A percentile compares a stretch with the other conserved stretches of the same genome.
Evolutionary conservation across 2,888 invertebrate genomes (phyloP).

Genomic region (Tromatobia lineatoria): DNA sequence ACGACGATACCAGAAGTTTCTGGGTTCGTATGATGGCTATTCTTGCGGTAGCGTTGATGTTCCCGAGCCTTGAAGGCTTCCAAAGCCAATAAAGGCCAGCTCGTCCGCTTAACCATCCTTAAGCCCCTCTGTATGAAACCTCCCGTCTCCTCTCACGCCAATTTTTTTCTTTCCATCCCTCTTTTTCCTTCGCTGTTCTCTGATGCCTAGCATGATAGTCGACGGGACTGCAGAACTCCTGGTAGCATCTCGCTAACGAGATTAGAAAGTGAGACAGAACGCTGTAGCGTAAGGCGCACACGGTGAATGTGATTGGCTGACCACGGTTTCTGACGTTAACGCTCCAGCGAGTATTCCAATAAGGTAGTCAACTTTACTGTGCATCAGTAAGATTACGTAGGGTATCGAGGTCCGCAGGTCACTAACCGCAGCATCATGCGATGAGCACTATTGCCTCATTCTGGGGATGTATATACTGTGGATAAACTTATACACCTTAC

Average conservation of each 20-base stretch:
- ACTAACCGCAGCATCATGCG: conserved; percentile 20
- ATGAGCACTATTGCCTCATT: conserved; percentile 32
- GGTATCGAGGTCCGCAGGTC: conserved; percentile 41
- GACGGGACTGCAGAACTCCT: conserved; percentile 35
- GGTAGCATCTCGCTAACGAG: conserved; percentile 63
- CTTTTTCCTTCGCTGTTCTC: conserved; percentile 35
- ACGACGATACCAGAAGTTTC: conserved; percentile 54
- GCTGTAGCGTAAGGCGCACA: neutral
- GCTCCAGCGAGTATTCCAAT: neutral
- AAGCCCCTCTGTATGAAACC: conserved; percentile 69
- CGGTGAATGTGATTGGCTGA: conserved; percentile 37
- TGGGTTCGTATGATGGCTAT: conserved; percentile 15
- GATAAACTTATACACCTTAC: neutral
- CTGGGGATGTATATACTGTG: neutral
- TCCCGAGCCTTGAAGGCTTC: conserved; percentile 76
- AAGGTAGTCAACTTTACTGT: conserved; percentile 12
- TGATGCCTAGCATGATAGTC: conserved; percentile 60
- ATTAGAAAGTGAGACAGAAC: conserved; percentile 61
- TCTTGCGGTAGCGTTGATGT: conserved; percentile 12
- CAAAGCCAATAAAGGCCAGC: conserved; percentile 80
- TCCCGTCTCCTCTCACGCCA: conserved; percentile 42
- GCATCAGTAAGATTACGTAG: neutral
- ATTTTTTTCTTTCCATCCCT: conserved; percentile 18
- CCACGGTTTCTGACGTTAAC: neutral
- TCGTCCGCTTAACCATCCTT: conserved; percentile 74